phyloP scores from a whole-genome alignment of 2,797 vertebrate genomes.

The Enteromius argenteus region DNA sequence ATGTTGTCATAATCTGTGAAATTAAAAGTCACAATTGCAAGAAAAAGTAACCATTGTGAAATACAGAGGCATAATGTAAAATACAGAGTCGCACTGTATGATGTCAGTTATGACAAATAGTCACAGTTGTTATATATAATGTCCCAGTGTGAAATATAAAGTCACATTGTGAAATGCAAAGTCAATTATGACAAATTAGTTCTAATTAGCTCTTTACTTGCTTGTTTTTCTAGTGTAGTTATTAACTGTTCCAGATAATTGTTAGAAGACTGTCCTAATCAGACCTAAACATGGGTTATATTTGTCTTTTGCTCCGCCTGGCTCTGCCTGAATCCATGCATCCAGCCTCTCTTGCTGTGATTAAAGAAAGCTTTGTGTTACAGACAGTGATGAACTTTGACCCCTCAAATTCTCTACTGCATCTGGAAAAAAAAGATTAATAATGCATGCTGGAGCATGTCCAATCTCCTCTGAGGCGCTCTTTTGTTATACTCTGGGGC shows the following conservation, averaged over 20 bases:
- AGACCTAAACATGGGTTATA: background rate
- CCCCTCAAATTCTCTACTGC: background rate
- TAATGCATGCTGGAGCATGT: conserved; percentile 3
- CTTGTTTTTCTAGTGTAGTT: background rate
- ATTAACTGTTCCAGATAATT: background rate
- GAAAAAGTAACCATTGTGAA: background rate
- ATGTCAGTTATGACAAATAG: background rate
- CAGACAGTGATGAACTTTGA: conserved; percentile 21
- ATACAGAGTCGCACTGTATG: background rate
- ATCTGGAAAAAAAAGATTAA: conserved; percentile 1
- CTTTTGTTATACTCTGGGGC: conserved; percentile 1
- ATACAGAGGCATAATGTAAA: background rate
- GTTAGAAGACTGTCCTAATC: background rate
- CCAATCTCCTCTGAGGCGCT: conserved; percentile 8
- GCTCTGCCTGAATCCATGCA: background rate
- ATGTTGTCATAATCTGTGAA: background rate
- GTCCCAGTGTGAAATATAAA: background rate
- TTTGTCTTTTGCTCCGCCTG: background rate
- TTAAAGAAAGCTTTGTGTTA: conserved; percentile 6
- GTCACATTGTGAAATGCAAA: background rate
- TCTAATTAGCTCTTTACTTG: background rate
- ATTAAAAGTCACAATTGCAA: background rate
- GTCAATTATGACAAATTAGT: background rate
- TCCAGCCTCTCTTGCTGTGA: background rate
- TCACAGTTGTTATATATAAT: background rate